phyloP scores from a whole-genome alignment of 2,113 vertebrate species.

The Poicephalus meyeri region DNA sequence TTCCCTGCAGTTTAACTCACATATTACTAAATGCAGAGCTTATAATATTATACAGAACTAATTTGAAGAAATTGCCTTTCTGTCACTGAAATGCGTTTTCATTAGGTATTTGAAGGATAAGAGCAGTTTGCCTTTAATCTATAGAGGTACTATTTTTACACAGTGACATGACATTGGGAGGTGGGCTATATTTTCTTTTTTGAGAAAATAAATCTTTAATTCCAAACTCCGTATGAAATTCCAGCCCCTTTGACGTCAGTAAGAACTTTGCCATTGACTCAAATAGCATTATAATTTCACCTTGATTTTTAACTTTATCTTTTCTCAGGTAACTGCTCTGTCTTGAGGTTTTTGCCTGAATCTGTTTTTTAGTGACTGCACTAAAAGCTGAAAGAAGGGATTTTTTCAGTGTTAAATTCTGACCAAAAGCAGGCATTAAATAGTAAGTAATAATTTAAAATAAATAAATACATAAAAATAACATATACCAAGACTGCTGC shows the following conservation, averaged over 20 bases:
- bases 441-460: neutral
- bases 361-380: neutral
- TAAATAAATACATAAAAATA: neutral
- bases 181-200: neutral
- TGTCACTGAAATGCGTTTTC: constrained; percentile 44
- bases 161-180: neutral
- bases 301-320: neutral
- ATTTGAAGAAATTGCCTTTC: constrained; percentile 18
- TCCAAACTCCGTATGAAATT: neutral
- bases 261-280: neutral
- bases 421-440: neutral
- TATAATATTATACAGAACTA: neutral
- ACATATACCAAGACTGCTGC: neutral
- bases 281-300: neutral
- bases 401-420: neutral
- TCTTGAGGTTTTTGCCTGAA: neutral
- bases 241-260: neutral
- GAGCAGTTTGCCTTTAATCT: neutral
- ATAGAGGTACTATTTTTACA: neutral
- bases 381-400: neutral
- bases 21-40: neutral
- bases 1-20: neutral
- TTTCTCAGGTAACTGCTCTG: neutral
- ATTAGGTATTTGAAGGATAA: constrained; percentile 7
- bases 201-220: constrained; percentile 5